phyloP scores from a whole-genome alignment of 2,113 vertebrate genomes.

The Ascaphus truei region DNA sequence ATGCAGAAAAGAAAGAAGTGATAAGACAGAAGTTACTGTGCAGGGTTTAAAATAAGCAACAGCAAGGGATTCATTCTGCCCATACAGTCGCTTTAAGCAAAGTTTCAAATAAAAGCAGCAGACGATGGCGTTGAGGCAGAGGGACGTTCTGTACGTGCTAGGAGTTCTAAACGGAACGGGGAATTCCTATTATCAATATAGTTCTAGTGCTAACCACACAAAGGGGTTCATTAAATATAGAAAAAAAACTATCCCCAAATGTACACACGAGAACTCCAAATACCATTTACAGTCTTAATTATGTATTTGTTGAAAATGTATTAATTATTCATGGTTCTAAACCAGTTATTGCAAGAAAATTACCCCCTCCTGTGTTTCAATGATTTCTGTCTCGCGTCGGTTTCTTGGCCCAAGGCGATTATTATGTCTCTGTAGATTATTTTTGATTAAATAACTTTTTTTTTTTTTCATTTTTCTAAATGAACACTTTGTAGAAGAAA shows the following conservation, averaged over 20 bases:
- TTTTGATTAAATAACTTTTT: not conserved
- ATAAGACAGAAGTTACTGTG: not conserved
- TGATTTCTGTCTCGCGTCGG: not conserved
- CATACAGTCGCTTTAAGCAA: not conserved
- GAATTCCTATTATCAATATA: conserved; percentile 28
- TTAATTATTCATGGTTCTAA: conserved; percentile 25
- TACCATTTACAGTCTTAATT: conserved; percentile 31
- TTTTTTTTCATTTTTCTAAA: not conserved
- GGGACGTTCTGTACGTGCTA: not conserved
- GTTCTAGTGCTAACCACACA: conserved; percentile 10
- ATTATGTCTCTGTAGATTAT: not conserved
- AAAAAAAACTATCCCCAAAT: not conserved
- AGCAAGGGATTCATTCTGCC: not conserved
- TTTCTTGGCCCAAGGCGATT: not conserved
- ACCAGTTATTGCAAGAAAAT: not conserved
- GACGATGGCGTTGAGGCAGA: not conserved
- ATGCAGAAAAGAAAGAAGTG: not conserved
- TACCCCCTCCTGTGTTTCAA: not conserved
- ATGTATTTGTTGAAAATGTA: conserved; percentile 27
- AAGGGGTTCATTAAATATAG: conserved; percentile 24
- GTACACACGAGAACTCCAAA: not conserved
- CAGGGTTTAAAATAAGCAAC: not conserved
- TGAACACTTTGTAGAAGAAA: not conserved
- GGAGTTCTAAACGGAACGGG: not conserved
- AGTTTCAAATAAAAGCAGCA: not conserved